Base-by-base conservation (phyloP, 2,797 vertebrate genomes). In the Notolepis coatsorum region DNA sequence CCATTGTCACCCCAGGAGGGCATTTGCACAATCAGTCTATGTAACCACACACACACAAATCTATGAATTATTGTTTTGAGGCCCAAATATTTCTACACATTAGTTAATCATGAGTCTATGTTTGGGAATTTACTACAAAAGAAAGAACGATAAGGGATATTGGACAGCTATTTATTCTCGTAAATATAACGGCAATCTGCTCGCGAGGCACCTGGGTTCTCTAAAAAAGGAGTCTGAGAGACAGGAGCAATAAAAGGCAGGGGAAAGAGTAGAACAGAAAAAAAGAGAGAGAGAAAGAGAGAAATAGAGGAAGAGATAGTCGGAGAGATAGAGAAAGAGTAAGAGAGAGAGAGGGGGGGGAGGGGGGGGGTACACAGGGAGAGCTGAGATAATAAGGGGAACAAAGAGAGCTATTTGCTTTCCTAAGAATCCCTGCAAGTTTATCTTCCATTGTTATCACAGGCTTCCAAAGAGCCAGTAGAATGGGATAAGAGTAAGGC, bases 161-260 rank as follows among this genome's bases (percentile, higher is more conserved):
- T 66, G 77, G 89, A 79, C 65, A 67, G 80, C 68, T 83, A 85
- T 86, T 88, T 85, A 86, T 81, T 84, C 66, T 68, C 65, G 82
- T 80, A 84, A 87, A 86, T 77, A 80, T 85, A 48, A 12, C 24
- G 0, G 20, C 69, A 58, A 65, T 79, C 64, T 70, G 50, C 61
- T 68, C 54, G 46, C 76, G 39, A 61, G 53, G 71, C 52, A 7
- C 8, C 4, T 23, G 50, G 60, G 64, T 72, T 61, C 58, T 72
- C 56, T 62, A 17, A 57, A 68, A 60, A 37, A 27, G 35, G 50
- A 75, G 67, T 65, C 27, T 31, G 46, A 12, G 28, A 62, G 73
- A 73, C 50, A 4, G 41, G 7, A 7, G 63, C 56, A 76, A 65
- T 63, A 35, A 35, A 79, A 75, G 38, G 7, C 25, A 42, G 46